Percentiles rank a stretch among this genome's conserved stretches.
Conservation (phyloP, 2,797 vertebrate genomes). For the Spea hammondii region DNA sequence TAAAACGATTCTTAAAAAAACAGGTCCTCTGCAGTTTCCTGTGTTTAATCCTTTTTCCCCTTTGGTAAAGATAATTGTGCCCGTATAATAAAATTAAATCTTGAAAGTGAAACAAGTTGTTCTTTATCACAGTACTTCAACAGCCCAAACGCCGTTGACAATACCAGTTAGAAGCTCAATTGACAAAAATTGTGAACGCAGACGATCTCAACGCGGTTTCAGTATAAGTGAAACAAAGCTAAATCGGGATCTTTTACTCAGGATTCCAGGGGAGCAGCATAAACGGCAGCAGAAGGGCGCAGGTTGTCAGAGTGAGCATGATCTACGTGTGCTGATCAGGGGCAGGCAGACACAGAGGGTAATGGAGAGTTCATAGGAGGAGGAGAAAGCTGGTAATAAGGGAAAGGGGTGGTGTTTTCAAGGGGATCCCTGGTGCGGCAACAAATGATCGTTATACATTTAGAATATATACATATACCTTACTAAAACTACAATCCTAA, state of each 20-base stretch:
- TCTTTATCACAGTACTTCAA: slow-evolving; percentile 13
- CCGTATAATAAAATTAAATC: slow-evolving; percentile 6
- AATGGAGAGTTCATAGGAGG: slow-evolving; percentile 49
- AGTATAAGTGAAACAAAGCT: neutral
- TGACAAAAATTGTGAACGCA: neutral
- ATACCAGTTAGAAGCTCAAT: slow-evolving; percentile 1
- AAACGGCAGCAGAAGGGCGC: slow-evolving; percentile 5
- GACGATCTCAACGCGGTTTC: neutral
- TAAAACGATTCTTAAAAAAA: slow-evolving; percentile 8
- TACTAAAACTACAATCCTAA: too few relatives aligned
- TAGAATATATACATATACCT: neutral
- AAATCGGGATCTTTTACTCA: slow-evolving; percentile 8
- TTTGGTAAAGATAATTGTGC: neutral
- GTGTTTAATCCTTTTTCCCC: neutral
- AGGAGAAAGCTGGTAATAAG: slow-evolving; percentile 20
- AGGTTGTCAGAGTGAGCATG: slow-evolving; percentile 38
- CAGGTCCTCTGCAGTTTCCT: slow-evolving; percentile 27
- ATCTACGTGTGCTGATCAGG: slow-evolving; percentile 36
- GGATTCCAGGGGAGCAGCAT: neutral
- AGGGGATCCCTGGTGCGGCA: slow-evolving; percentile 43
- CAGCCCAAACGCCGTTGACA: slow-evolving; percentile 21
- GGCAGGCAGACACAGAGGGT: slow-evolving; percentile 36
- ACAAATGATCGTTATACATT: neutral
- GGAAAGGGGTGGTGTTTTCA: slow-evolving; percentile 30
- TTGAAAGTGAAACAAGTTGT: slow-evolving; percentile 42